These are phyloP conservation scores for Archips xylosteana DNA, from an alignment of 2,888 invertebrate species.

Conservation along the genomic window DNA sequence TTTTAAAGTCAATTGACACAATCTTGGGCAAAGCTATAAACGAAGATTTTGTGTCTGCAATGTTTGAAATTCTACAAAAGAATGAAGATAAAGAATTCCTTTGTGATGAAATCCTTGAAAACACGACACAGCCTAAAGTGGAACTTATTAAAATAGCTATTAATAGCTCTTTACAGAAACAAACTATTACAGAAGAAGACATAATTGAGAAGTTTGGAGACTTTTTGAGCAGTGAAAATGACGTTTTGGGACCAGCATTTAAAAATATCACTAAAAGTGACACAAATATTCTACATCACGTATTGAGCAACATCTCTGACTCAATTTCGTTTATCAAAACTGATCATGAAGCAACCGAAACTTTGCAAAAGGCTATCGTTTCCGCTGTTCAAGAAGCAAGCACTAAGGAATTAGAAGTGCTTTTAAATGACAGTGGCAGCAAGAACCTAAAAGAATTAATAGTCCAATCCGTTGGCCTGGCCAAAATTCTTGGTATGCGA, in stretches of 20 bases:
- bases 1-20: slow-evolving; percentile 81
- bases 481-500: slow-evolving; percentile 88
- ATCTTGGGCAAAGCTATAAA: slow-evolving; percentile 81
- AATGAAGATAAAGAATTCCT: slow-evolving; percentile 80
- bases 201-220: slow-evolving; percentile 87
- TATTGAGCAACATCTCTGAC: slow-evolving; percentile 86
- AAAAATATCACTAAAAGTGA: slow-evolving; percentile 87
- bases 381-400: slow-evolving; percentile 87
- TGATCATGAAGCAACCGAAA: slow-evolving; percentile 88
- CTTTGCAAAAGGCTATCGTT: slow-evolving; percentile 88
- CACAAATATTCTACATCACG: slow-evolving; percentile 85
- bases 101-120: slow-evolving; percentile 80
- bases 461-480: slow-evolving; percentile 88
- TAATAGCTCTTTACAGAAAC: slow-evolving; percentile 72
- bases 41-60: slow-evolving; percentile 77
- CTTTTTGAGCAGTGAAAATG: slow-evolving; percentile 87
- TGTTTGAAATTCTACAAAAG: slow-evolving; percentile 80
- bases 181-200: slow-evolving; percentile 83
- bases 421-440: slow-evolving; percentile 80
- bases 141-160: slow-evolving; percentile 87
- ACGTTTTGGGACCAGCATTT: slow-evolving; percentile 87
- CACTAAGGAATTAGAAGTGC: slow-evolving; percentile 83
- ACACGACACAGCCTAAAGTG: slow-evolving; percentile 85
- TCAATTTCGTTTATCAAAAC: slow-evolving; percentile 86
- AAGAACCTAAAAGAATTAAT: slow-evolving; percentile 79